These are phyloP conservation scores for Diarsia brunnea DNA, from an alignment of 2,888 invertebrate genomes.

Conservation along the genomic window DNA sequence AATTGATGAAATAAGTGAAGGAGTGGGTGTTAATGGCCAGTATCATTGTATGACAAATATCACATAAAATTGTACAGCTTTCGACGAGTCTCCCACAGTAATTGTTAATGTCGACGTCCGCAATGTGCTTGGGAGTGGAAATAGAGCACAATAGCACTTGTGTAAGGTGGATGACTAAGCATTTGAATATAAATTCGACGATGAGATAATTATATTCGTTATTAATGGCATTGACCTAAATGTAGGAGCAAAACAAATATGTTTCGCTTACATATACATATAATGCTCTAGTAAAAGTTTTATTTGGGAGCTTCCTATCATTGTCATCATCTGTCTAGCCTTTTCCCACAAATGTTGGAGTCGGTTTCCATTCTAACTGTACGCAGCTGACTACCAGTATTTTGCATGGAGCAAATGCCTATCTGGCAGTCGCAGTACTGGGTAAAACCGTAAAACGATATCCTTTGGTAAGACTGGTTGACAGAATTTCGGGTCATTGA, in stretches of 20 bases:
- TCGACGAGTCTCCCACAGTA: conserved; percentile 61
- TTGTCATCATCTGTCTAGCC: too few species aligned
- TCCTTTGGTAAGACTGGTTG: too few species aligned
- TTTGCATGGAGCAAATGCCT: too few species aligned
- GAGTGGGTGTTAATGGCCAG: conserved; percentile 66
- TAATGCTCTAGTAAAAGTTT: neutral
- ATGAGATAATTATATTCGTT: conserved; percentile 9
- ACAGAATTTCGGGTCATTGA: too few species aligned
- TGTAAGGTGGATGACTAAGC: conserved; percentile 7
- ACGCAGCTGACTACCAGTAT: too few species aligned
- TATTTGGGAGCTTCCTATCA: neutral
- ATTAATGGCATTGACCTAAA: neutral
- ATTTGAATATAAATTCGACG: neutral
- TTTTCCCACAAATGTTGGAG: too few species aligned
- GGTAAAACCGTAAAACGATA: too few species aligned
- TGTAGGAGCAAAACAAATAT: neutral
- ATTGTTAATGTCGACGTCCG: conserved; percentile 42
- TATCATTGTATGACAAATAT: conserved; percentile 67
- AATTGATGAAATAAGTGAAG: conserved; percentile 67
- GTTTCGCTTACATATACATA: neutral
- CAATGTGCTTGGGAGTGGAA: conserved; percentile 20
- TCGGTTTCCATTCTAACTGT: too few species aligned
- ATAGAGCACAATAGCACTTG: conserved; percentile 32
- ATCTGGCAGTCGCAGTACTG: too few species aligned
- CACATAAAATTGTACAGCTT: conserved; percentile 55